These are phyloP conservation scores for Poecile montanus DNA, from an alignment of 2,797 vertebrate genomes.

Conservation along the genomic window DNA sequence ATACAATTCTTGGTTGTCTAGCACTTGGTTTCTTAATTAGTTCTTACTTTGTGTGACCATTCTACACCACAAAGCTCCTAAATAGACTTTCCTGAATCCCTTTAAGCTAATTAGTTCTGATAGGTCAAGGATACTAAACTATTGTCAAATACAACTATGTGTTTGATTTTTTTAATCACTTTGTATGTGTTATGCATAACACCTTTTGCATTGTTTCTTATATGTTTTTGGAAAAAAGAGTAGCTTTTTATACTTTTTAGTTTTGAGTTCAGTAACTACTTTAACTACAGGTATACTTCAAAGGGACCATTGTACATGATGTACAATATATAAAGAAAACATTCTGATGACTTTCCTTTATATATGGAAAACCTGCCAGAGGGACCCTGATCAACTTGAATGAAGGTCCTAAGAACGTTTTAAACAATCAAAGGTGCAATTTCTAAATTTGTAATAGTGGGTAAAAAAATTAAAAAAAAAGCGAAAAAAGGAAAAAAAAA, in stretches of 20 bases:
- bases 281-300: conserved; percentile 85
- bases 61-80: conserved; percentile 79
- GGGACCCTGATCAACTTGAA: conserved; percentile 60
- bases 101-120: conserved; percentile 71
- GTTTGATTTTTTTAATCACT: conserved; percentile 81
- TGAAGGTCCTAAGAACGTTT: conserved; percentile 72
- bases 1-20: conserved; percentile 75
- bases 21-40: conserved; percentile 77
- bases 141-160: conserved; percentile 72
- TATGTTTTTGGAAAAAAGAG: conserved; percentile 79
- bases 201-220: conserved; percentile 84
- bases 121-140: conserved; percentile 73
- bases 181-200: conserved; percentile 79
- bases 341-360: conserved; percentile 71
- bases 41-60: conserved; percentile 73
- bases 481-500: not conserved
- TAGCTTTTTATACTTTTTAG: conserved; percentile 85
- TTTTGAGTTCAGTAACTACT: conserved; percentile 81
- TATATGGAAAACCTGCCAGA: conserved; percentile 74
- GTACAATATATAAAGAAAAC: conserved; percentile 71
- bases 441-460: conserved; percentile 84
- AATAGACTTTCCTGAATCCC: conserved; percentile 72
- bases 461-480: conserved; percentile 50
- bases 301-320: conserved; percentile 81
- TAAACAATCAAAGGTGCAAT: conserved; percentile 81